A percentile compares a stretch with the other conserved stretches of the same genome.
These are phyloP conservation scores for Dinoponera quadriceps DNA, from an alignment of 1,140 invertebrate species.

Conservation along the genomic window DNA sequence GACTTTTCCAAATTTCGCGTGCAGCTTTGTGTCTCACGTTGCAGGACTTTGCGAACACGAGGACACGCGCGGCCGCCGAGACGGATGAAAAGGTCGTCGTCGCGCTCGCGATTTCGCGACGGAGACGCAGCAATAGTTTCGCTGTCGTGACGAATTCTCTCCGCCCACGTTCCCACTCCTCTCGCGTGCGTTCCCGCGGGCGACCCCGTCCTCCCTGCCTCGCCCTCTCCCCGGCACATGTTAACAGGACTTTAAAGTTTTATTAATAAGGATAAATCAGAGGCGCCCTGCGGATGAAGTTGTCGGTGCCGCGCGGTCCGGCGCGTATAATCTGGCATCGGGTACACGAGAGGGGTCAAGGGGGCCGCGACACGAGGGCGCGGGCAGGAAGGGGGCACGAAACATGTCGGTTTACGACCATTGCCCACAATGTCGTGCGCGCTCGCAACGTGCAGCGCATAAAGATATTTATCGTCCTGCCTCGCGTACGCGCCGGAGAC, in stretches of 20 bases:
- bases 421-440: conserved; percentile 79
- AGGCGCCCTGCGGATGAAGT: conserved; percentile 84
- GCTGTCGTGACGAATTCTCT: conserved; percentile 43
- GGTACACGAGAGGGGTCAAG: conserved; percentile 50
- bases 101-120: background rate
- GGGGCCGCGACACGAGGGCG: conserved; percentile 47
- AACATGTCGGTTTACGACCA: conserved; percentile 78
- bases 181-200: conserved; percentile 18
- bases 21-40: background rate
- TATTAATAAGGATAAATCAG: conserved; percentile 86
- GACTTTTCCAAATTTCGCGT: too few relatives aligned
- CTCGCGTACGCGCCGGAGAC: conserved; percentile 48
- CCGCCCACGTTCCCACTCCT: conserved; percentile 42
- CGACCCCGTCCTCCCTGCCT: conserved; percentile 43
- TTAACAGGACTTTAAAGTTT: conserved; percentile 84
- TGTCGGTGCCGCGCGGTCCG: conserved; percentile 79
- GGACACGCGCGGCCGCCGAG: background rate
- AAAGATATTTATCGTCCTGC: conserved; percentile 75
- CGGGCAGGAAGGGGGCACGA: conserved; percentile 63
- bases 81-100: background rate
- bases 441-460: conserved; percentile 71
- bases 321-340: conserved; percentile 75
- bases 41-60: background rate
- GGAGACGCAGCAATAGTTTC: conserved; percentile 65
- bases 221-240: conserved; percentile 72